Base-by-base conservation (phyloP, 2,888 invertebrate genomes). In the Chaetogeoica ovagalla region DNA sequence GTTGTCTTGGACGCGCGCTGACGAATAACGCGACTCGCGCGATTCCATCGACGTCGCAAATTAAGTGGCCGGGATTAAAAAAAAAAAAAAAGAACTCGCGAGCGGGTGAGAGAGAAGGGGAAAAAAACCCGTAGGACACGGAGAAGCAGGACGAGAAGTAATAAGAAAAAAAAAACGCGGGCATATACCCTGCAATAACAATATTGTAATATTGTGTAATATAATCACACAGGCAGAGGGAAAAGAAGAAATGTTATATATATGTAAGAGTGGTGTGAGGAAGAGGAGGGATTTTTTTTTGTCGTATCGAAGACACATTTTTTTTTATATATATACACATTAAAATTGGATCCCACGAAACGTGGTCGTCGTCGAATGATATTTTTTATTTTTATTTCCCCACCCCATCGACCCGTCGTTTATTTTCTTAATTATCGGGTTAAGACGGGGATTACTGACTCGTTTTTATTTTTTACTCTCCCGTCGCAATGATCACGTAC, bases 401-500 rank as follows among this genome's bases (percentile, higher is more conserved):
- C 13, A 48, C 13, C 37, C 23, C 62, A 30, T 30, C 30, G 30
- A 1, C 30, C 30, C 30, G 30, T 30, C 30, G 79, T 79, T 79
- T 71, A 65, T 79, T 79, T 79, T 79, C 79, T 79, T 79, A 79
- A 79, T 79, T 79, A 79, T 71, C 79, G 79, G 71, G 79, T 79
- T 77, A 79, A 79, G 79, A 79, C 70, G 43, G 71, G 71, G 79
- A 71, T 79, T 65, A 79, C 55, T 71, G 79, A 71, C 30, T 79
- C 79, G 57, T 71, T 79, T 79, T 71, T 71, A 15, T 59, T 21
- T 57, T 4, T 57, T n/a, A 21, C 21, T 9, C 59, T 63, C 48
- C 57, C 63, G 39, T 71, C 70, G 30, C 30, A 65, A 79, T 57
- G 79, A 79, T 71, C 79, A 79, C 79, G 79, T 79, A 79, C 71